Base-by-base conservation (phyloP, 2,888 invertebrate species). In the Lacanobia oleracea region DNA sequence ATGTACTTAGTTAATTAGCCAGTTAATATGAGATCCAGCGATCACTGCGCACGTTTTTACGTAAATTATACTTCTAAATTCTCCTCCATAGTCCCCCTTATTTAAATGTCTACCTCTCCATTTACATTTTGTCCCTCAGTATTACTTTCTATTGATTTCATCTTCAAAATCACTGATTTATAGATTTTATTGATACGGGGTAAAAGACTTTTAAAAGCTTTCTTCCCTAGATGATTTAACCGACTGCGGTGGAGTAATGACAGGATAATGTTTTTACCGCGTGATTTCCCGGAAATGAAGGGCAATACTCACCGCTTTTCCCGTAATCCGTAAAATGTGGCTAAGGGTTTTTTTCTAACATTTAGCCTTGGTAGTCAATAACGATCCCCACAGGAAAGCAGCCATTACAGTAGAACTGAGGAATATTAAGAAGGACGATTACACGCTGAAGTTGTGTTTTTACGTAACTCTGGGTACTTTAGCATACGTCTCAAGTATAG, bases 61-160 rank as follows among this genome's bases (percentile, higher is more conserved):
- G 56, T 63, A 84, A 80, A 81, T 69, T 80, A 67, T 81, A 81
- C 84, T 80, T 80, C 68, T 83, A 75, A 83, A 84, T 75, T 63
- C 76, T 71, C 48, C 56, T 77, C 67, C 57, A 82, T 67, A 70
- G 79, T 59, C 78, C 65, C 70, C 74, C 60, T 73, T 60, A 81
- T 82, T 84, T 77, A 84, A 81, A 81, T 81, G 69, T 72, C 71
- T 78, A 60, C 75, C 70, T 69, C 69, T 81, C 60, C 69, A 85
- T 85, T 82, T 78, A 65, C 75, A 82, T 85, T 82, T 77, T 61
- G 65, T 56, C 69, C 63, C 69, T 77, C 67, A 56, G 70, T 85
- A 78, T 85, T 69, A 65, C 83, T 82, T 75, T 72, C 56, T 79
- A 85, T 85, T 79, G 86, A 83, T 83, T 83, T 67, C 75, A 65